These are phyloP conservation scores for Netelia virgata DNA, from an alignment of 2,888 invertebrate species.

Conservation along the genomic window DNA sequence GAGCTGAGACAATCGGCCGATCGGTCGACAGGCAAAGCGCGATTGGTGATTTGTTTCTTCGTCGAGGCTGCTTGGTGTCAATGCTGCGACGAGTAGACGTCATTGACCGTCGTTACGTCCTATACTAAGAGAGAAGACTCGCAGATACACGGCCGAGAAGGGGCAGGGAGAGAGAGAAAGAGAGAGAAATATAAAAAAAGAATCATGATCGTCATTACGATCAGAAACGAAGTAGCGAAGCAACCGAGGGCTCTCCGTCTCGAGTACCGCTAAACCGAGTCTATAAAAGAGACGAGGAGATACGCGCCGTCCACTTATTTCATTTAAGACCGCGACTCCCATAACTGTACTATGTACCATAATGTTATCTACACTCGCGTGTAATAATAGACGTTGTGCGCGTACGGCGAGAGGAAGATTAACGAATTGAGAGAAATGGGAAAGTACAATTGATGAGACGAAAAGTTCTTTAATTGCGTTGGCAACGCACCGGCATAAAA, in stretches of 20 bases:
- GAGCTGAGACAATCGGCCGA: slow-evolving; percentile 57
- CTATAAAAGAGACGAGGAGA: slow-evolving; percentile 45
- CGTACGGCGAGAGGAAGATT: slow-evolving; percentile 30
- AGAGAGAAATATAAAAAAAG: too few relatives aligned
- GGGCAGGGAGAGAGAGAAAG: background rate
- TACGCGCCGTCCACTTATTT: slow-evolving; percentile 62
- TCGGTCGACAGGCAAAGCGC: slow-evolving; percentile 36
- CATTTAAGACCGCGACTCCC: slow-evolving; percentile 43
- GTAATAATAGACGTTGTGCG: slow-evolving; percentile 4
- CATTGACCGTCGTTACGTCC: slow-evolving; percentile 32
- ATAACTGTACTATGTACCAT: slow-evolving; percentile 12
- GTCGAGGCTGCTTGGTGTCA: slow-evolving; percentile 1
- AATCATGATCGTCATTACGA: slow-evolving; percentile 41
- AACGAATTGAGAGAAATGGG: slow-evolving; percentile 59
- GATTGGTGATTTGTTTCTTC: slow-evolving; percentile 41
- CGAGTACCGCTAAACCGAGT: slow-evolving; percentile 39
- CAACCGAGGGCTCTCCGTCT: slow-evolving; percentile 31
- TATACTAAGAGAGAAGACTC: background rate
- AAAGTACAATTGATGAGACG: slow-evolving; percentile 40
- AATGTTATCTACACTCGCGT: slow-evolving; percentile 47
- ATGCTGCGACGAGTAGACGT: slow-evolving; percentile 25
- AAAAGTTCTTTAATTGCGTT: slow-evolving; percentile 37
- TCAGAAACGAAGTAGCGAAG: slow-evolving; percentile 23
- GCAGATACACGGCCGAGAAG: background rate
- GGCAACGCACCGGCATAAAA: background rate